phyloP scores from a whole-genome alignment of 2,113 vertebrate species.

The Pithys albifrons region DNA sequence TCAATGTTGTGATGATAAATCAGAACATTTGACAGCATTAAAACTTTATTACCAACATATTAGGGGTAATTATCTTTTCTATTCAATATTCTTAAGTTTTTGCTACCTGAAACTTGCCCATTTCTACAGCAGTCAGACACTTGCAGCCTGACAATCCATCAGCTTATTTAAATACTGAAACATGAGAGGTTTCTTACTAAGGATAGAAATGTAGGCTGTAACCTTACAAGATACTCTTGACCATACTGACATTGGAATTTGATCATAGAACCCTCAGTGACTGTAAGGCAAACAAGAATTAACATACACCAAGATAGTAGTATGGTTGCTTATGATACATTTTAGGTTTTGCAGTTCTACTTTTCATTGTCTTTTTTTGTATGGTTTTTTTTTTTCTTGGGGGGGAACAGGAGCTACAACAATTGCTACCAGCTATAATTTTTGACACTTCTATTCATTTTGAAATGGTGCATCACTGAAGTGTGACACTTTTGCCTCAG shows the following conservation, averaged over 20 bases:
- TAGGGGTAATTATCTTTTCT: neutral
- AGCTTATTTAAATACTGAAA: neutral
- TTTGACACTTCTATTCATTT: neutral
- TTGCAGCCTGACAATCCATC: neutral
- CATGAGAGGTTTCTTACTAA: neutral
- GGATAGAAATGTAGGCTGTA: neutral
- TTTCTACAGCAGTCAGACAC: neutral
- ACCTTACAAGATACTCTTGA: neutral
- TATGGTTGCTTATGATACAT: neutral
- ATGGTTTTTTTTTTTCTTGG: neutral
- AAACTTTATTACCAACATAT: neutral
- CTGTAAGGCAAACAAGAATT: neutral
- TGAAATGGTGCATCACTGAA: neutral
- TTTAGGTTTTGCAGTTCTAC: neutral
- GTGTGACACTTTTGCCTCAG: neutral
- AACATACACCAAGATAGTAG: neutral
- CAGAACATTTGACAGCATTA: neutral
- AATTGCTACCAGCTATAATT: neutral
- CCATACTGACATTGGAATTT: neutral
- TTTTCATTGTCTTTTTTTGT: neutral
- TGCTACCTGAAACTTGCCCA: neutral
- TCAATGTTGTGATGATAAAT: neutral
- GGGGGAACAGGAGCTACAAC: neutral
- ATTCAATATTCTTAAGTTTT: neutral
- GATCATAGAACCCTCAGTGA: neutral